Base-by-base conservation (phyloP, 2,113 vertebrate genomes). In the Aptenodytes forsteri region DNA sequence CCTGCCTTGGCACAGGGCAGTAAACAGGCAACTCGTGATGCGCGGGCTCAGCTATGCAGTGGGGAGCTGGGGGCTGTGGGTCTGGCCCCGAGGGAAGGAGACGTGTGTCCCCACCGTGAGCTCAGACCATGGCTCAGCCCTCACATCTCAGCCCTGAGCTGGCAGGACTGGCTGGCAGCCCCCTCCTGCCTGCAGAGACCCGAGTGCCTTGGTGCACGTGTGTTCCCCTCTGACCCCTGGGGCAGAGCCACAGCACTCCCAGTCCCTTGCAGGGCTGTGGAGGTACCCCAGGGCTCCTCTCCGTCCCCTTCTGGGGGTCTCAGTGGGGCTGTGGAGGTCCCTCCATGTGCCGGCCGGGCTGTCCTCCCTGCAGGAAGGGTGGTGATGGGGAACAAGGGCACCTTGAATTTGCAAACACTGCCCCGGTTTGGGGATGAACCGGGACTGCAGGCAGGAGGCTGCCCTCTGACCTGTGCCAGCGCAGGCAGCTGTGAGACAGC, bases 21-120 rank as follows among this genome's bases (percentile, higher is more conserved):
- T 93, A 92, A 94, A 94, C 84, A 70, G 75, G 64, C 93, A 95
- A 87, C 77, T 91, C 22, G 16, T 97, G 96, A 95, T 46, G 16
- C 5, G 8, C 3, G 21, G 52, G 44, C 82, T 91, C 70, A 65
- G 59, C 77, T 79, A 21, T 69, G 59, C 2, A 3, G 52, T 4
- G 1, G 38, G 52, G 71, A 70, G n/a, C 69, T 87, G 77, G 40
- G 47, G 61, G 32, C 80, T 81, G 42, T 49, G 36, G 69, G 55
- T 93, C 77, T 3, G 3, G 16, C 52, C 58, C 38, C 0, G 1
- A 49, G 20, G 34, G 44, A 38, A 36, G 21, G 61, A 49, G 21
- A 46, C 2, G 4, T 8, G 13, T 54, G 67, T 75, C 21, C 42
- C 61, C 9, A 30, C n/a, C 3, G 1, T 32, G 55, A 80, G 83